These are phyloP conservation scores for Leptobrachium leishanense DNA, from an alignment of 2,113 vertebrate genomes.

Conservation along the genomic window DNA sequence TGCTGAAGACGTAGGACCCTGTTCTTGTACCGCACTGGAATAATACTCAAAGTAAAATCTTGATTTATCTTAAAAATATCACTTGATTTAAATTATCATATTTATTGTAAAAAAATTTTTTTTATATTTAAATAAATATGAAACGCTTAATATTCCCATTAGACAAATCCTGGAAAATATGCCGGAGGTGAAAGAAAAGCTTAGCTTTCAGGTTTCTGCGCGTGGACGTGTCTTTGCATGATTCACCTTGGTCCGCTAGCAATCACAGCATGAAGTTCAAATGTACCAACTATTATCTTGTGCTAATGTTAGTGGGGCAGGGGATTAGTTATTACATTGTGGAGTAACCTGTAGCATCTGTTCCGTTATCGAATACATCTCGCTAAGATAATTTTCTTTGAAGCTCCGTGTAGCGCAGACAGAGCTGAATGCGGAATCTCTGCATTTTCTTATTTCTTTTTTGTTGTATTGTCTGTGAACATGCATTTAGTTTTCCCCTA, in stretches of 20 bases:
- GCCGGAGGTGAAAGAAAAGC: slow-evolving; percentile 55
- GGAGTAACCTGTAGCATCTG: slow-evolving; percentile 60
- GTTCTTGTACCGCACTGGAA: too few relatives aligned
- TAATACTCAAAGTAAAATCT: too few relatives aligned
- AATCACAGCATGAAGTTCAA: slow-evolving; percentile 65
- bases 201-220: slow-evolving; percentile 55
- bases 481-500: slow-evolving; percentile 5
- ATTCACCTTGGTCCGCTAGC: slow-evolving; percentile 56
- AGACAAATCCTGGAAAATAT: slow-evolving; percentile 39
- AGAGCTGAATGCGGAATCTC: background rate
- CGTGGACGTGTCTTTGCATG: slow-evolving; percentile 53
- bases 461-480: slow-evolving; percentile 1
- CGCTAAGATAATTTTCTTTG: background rate
- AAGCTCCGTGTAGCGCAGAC: background rate
- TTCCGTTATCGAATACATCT: slow-evolving; percentile 50
- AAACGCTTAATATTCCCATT: slow-evolving; percentile 36
- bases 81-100: too few relatives aligned
- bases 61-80: too few relatives aligned
- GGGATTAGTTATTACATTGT: slow-evolving; percentile 61
- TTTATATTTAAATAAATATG: slow-evolving; percentile 28
- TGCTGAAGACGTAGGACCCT: too few relatives aligned
- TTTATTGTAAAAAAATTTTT: too few relatives aligned
- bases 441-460: background rate
- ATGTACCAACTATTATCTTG: slow-evolving; percentile 61
- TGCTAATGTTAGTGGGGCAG: slow-evolving; percentile 62